Percentiles rank a stretch among this genome's conserved stretches.
Conservation (phyloP, 2,113 vertebrate genomes). For the Pluvialis apricaria region DNA sequence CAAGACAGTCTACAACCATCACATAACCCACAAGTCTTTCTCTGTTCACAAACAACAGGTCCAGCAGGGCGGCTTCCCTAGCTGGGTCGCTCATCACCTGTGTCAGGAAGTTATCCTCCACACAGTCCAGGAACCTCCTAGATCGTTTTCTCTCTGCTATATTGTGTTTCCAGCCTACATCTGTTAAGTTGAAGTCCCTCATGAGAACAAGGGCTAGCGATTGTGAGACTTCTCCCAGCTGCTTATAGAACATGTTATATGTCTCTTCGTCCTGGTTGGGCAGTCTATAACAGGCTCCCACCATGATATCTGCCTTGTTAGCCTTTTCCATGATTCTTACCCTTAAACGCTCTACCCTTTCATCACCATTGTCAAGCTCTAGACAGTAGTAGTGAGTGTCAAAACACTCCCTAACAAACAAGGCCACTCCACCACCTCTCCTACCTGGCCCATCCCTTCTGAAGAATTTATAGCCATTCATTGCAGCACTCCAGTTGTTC, state of each 20-base stretch:
- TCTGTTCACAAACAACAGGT: not conserved
- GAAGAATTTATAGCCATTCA: not conserved
- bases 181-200: not conserved
- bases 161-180: not conserved
- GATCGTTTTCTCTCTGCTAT: not conserved
- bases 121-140: not conserved
- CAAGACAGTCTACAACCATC: not conserved
- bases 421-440: accelerated
- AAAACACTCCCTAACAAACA: not conserved
- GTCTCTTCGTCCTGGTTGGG: not conserved
- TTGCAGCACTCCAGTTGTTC: not conserved
- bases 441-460: not conserved
- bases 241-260: not conserved
- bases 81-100: not conserved
- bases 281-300: not conserved
- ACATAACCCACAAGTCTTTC: not conserved
- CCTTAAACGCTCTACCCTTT: no score
- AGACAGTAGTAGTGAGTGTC: not conserved
- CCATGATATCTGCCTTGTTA: not conserved
- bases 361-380: not conserved
- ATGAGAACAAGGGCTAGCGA: not conserved
- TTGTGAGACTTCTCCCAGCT: not conserved
- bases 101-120: not conserved
- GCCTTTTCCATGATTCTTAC: not conserved
- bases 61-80: not conserved